Evolutionary conservation across 2,888 invertebrate species (phyloP).

Genomic region (Eupithecia exiguata): DNA sequence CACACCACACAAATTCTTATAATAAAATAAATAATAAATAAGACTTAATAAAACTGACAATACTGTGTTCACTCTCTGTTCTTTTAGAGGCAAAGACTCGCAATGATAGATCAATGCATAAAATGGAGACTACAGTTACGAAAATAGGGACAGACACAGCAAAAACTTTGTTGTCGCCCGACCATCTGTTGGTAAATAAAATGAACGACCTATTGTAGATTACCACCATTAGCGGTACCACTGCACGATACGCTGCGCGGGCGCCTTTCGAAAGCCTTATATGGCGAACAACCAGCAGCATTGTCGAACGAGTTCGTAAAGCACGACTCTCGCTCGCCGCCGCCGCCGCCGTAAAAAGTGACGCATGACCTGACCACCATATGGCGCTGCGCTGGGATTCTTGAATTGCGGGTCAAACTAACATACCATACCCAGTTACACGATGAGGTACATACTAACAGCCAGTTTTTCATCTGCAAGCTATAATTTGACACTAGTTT

Average conservation of each 20-base stretch:
- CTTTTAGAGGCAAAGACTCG: no score
- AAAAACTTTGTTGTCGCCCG: slow-evolving; percentile 9
- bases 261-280: slow-evolving; percentile 70
- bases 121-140: not conserved
- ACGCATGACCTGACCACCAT: slow-evolving; percentile 58
- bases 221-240: slow-evolving; percentile 61
- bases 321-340: slow-evolving; percentile 60
- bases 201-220: slow-evolving; percentile 66
- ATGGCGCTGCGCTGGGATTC: slow-evolving; percentile 64
- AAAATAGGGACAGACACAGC: not conserved
- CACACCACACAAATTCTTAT: not conserved
- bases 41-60: no score
- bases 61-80: not conserved
- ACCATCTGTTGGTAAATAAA: slow-evolving; percentile 63
- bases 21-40: no score
- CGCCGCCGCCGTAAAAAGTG: slow-evolving; percentile 61
- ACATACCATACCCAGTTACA: not conserved
- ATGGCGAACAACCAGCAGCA: slow-evolving; percentile 61
- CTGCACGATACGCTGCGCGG: slow-evolving; percentile 45
- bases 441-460: no score
- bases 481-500: no score
- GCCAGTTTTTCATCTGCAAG: no score
- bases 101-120: no score
- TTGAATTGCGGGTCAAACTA: slow-evolving; percentile 50
- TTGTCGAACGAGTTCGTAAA: slow-evolving; percentile 51